Conservation (phyloP, 2,888 invertebrate genomes). For the Lordiphosa andalusiaca region DNA sequence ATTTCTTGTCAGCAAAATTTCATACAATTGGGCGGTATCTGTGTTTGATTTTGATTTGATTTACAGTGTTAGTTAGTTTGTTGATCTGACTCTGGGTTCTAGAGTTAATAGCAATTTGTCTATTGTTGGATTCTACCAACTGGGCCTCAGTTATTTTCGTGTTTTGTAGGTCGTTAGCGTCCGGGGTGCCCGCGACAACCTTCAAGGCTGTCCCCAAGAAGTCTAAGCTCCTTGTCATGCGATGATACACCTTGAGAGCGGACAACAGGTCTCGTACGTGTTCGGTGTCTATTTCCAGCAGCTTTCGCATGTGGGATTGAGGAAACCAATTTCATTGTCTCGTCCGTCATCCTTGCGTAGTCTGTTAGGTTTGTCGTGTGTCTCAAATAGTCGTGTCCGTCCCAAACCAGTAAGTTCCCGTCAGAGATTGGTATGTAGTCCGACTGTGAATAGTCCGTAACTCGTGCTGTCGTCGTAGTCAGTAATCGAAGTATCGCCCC, state of each 20-base stretch:
- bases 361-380: background rate
- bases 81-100: background rate
- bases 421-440: background rate
- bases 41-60: too few species aligned
- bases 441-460: background rate
- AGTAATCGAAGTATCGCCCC: background rate
- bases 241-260: too few species aligned
- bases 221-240: too few species aligned
- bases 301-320: too few species aligned
- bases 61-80: too few species aligned
- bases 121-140: slow-evolving; percentile 6
- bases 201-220: slow-evolving; percentile 2
- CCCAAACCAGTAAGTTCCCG: background rate
- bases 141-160: background rate
- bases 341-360: slow-evolving; percentile 3
- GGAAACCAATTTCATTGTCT: background rate
- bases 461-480: background rate
- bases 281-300: too few species aligned
- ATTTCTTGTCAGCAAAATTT: too few species aligned
- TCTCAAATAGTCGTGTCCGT: background rate
- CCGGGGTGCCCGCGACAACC: slow-evolving; percentile 8
- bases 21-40: too few species aligned
- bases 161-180: background rate
- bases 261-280: too few species aligned
- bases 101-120: background rate